Evolutionary conservation across 2,888 invertebrate species (phyloP).

Genomic region (Alsophila aescularia): DNA sequence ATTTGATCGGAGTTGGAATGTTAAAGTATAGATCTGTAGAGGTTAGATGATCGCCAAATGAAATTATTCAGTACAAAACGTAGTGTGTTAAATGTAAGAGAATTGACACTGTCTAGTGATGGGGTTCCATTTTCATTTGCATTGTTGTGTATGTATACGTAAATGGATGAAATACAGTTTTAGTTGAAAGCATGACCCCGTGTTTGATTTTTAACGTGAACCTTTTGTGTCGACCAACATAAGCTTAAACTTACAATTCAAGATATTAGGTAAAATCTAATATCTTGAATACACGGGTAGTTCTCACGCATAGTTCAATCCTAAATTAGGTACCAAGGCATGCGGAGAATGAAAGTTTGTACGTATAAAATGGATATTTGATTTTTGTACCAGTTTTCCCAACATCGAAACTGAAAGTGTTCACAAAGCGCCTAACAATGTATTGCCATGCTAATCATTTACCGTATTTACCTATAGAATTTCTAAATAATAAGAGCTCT

Average conservation of each 20-base stretch:
- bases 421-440: slow-evolving; percentile 43
- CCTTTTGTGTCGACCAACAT: not conserved
- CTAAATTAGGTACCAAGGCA: too few species aligned
- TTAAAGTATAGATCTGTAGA: slow-evolving; percentile 33
- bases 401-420: slow-evolving; percentile 46
- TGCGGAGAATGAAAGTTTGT: too few species aligned
- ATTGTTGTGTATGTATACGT: slow-evolving; percentile 56
- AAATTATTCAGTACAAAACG: slow-evolving; percentile 77
- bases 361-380: too few species aligned
- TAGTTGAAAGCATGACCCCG: slow-evolving; percentile 60
- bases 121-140: slow-evolving; percentile 62
- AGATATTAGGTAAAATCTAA: too few species aligned
- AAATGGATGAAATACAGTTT: slow-evolving; percentile 74
- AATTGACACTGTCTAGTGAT: slow-evolving; percentile 49
- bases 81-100: slow-evolving; percentile 55
- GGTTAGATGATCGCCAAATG: slow-evolving; percentile 61
- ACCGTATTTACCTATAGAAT: slow-evolving; percentile 73
- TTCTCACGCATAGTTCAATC: too few species aligned
- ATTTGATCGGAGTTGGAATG: slow-evolving; percentile 10
- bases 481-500: slow-evolving; percentile 76
- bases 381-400: too few species aligned
- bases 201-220: slow-evolving; percentile 45
- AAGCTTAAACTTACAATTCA: too few species aligned
- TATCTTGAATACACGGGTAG: too few species aligned
- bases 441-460: slow-evolving; percentile 69